phyloP scores from a whole-genome alignment of 2,113 vertebrate genomes.

The Ptilonorhynchus violaceus region DNA sequence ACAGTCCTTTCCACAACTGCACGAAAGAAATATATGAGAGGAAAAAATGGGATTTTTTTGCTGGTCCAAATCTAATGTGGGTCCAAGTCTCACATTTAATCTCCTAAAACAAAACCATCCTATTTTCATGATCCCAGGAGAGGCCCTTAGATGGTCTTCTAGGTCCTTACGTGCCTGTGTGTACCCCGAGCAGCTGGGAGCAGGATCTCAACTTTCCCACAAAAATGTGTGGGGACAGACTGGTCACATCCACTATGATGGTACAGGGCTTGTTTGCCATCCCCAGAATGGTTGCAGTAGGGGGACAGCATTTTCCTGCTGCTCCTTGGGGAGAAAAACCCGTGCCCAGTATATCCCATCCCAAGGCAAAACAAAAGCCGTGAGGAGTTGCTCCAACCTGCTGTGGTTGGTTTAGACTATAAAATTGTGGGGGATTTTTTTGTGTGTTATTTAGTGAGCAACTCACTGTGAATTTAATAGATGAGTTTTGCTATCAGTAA shows the following conservation, averaged over 20 bases:
- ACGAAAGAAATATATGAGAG: not conserved
- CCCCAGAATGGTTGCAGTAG: not conserved
- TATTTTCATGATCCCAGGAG: not conserved
- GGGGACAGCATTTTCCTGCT: not conserved
- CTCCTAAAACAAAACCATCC: not conserved
- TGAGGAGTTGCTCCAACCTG: not conserved
- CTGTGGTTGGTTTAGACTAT: not conserved
- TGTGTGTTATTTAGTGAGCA: not conserved
- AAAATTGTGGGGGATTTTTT: not conserved
- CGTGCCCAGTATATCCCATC: not conserved
- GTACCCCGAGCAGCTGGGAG: not conserved
- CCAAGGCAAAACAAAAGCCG: not conserved
- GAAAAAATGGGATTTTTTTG: not conserved
- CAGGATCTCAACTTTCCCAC: not conserved
- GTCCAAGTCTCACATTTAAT: not conserved
- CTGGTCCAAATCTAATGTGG: not conserved
- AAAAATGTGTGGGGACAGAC: not conserved
- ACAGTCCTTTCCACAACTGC: not conserved
- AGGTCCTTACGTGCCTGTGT: accelerated
- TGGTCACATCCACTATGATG: accelerated
- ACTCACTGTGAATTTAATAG: constrained; percentile 29
- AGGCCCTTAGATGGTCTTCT: not conserved
- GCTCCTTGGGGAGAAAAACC: not conserved
- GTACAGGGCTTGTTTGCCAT: not conserved
- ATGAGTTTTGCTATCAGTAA: constrained; percentile 27